These are phyloP conservation scores for Muricea muricata DNA, from an alignment of 92 coral and sea anemone genomes.

Conservation along the genomic window DNA sequence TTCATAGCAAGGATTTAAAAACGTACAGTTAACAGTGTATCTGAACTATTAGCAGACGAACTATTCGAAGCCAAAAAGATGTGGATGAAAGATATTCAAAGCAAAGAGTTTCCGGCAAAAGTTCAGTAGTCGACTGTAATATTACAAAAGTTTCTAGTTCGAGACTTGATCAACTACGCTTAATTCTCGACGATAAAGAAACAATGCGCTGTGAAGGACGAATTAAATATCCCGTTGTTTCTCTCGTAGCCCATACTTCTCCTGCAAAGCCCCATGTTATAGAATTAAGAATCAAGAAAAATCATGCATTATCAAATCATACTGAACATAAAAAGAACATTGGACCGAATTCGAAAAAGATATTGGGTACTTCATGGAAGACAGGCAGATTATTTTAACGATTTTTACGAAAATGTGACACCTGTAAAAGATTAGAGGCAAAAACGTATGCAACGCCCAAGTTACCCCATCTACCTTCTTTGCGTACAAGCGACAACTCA, in stretches of 20 bases:
- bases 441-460: slow-evolving; percentile 46
- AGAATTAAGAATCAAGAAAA: no score
- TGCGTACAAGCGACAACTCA: slow-evolving; percentile 23
- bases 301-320: no score
- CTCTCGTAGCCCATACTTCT: no score
- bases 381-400: slow-evolving; percentile 42
- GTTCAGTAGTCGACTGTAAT: not conserved
- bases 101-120: not conserved
- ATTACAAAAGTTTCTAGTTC: not conserved
- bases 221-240: no score
- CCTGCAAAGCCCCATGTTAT: no score
- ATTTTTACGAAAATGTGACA: slow-evolving; percentile 54
- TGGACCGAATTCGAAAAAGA: slow-evolving; percentile 48
- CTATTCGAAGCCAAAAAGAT: not conserved
- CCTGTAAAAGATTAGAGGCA: slow-evolving; percentile 53
- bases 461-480: slow-evolving; percentile 40
- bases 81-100: not conserved
- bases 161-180: not conserved
- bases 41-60: not conserved
- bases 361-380: slow-evolving; percentile 58
- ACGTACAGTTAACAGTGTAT: not conserved
- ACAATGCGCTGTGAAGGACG: no score
- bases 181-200: slow-evolving; percentile 1
- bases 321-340: no score
- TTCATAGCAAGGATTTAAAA: not conserved